Evolutionary conservation across 2,888 invertebrate genomes (phyloP).

Genomic region (Osmoderma eremita): DNA sequence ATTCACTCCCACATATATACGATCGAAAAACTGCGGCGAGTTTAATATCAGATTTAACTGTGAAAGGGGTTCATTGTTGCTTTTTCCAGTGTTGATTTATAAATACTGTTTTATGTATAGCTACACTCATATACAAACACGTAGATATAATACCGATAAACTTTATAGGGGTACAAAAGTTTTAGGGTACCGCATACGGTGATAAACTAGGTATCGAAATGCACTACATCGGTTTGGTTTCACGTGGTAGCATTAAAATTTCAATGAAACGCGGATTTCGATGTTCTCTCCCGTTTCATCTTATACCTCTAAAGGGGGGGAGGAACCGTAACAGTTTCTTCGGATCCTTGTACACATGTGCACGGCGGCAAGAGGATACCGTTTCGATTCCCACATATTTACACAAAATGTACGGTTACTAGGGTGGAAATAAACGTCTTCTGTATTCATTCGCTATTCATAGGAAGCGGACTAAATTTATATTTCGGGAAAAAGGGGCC

Average conservation of each 20-base stretch:
- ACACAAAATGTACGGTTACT: slow-evolving; percentile 39
- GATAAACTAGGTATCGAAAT: slow-evolving; percentile 1
- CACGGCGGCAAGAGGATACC: neutral
- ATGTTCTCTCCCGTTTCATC: neutral
- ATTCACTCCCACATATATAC: slow-evolving; percentile 52
- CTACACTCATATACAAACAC: slow-evolving; percentile 14
- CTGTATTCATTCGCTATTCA: slow-evolving; percentile 16
- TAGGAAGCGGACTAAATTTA: slow-evolving; percentile 39
- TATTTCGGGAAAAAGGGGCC: slow-evolving; percentile 32
- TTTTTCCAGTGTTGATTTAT: slow-evolving; percentile 38
- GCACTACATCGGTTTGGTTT: slow-evolving; percentile 1
- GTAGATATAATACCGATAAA: slow-evolving; percentile 24
- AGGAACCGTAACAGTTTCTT: slow-evolving; percentile 5
- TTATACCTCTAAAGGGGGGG: neutral
- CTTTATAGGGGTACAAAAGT: slow-evolving; percentile 23
- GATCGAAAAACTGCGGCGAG: slow-evolving; percentile 24
- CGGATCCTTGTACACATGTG: too few relatives aligned
- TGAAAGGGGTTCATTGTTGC: slow-evolving; percentile 44
- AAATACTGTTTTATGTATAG: slow-evolving; percentile 35
- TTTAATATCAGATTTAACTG: slow-evolving; percentile 42
- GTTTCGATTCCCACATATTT: slow-evolving; percentile 37
- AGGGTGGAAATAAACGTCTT: slow-evolving; percentile 33
- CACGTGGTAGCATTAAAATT: slow-evolving; percentile 2
- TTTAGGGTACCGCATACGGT: neutral
- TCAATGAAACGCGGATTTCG: slow-evolving; percentile 15